Evolutionary conservation across 2,888 invertebrate genomes (phyloP).

Genomic region (Spialia ferax): DNA sequence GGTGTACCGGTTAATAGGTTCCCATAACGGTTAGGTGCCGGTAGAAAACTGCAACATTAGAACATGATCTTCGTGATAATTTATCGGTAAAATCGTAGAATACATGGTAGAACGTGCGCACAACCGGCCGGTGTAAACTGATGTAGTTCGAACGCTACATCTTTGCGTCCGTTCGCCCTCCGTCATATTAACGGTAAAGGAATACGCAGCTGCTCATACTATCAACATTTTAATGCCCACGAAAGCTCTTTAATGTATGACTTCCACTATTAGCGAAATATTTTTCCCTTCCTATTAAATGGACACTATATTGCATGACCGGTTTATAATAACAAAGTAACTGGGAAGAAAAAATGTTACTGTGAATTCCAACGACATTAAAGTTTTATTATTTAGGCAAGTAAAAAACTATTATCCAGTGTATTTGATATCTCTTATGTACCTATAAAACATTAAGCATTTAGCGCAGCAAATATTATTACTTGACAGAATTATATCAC

Average conservation of each 20-base stretch:
- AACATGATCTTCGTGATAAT: slow-evolving; percentile 82
- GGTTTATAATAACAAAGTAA: slow-evolving; percentile 1
- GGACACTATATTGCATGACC: slow-evolving; percentile 18
- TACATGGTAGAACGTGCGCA: slow-evolving; percentile 67
- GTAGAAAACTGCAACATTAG: slow-evolving; percentile 68
- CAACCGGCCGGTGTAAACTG: slow-evolving; percentile 63
- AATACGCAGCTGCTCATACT: slow-evolving; percentile 37
- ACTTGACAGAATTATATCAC: slow-evolving; percentile 8
- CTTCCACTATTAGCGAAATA: slow-evolving; percentile 36
- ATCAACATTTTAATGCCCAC: slow-evolving; percentile 34
- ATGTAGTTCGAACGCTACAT: slow-evolving; percentile 43
- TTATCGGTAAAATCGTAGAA: slow-evolving; percentile 70
- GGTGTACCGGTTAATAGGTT: slow-evolving; percentile 51
- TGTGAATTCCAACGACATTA: background rate
- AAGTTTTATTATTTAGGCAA: slow-evolving; percentile 6
- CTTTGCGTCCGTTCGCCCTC: slow-evolving; percentile 24
- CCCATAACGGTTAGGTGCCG: slow-evolving; percentile 69
- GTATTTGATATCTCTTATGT: slow-evolving; percentile 2
- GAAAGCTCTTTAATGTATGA: slow-evolving; percentile 34
- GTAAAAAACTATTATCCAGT: slow-evolving; percentile 1
- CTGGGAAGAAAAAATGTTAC: background rate
- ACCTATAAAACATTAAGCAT: background rate
- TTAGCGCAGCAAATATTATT: background rate
- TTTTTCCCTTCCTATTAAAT: slow-evolving; percentile 28
- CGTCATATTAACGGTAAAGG: slow-evolving; percentile 39